phyloP scores from a whole-genome alignment of 2,113 vertebrate species.

The Lepidothrix coronata region DNA sequence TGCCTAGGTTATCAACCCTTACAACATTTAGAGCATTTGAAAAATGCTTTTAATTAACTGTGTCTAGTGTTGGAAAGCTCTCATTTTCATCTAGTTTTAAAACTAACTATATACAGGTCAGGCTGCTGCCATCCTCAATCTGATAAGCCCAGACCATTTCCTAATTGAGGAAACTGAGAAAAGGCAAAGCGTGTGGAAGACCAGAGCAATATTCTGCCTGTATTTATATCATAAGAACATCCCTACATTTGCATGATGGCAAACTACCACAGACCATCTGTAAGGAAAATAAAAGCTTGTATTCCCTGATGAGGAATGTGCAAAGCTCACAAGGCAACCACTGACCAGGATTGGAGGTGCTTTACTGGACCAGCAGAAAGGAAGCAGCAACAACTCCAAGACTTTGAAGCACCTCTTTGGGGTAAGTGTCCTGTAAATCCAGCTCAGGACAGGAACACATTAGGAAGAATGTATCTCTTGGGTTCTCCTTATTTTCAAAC shows the following conservation, averaged over 20 bases:
- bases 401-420: accelerated
- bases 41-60: background rate
- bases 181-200: background rate
- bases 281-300: background rate
- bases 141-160: background rate
- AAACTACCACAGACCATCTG: background rate
- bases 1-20: background rate
- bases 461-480: background rate
- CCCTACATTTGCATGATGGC: background rate
- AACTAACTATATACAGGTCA: background rate
- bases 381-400: background rate
- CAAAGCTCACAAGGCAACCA: background rate
- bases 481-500: background rate
- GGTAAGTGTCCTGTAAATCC: background rate
- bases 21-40: background rate
- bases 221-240: background rate
- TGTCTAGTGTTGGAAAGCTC: background rate
- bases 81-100: background rate
- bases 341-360: background rate
- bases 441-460: background rate
- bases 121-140: background rate
- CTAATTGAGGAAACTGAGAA: background rate
- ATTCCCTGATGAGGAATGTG: background rate
- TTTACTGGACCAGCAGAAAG: background rate
- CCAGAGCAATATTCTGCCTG: background rate